Evolutionary conservation across 2,888 invertebrate genomes (phyloP).

Genomic region (Cantharis flavilabris): DNA sequence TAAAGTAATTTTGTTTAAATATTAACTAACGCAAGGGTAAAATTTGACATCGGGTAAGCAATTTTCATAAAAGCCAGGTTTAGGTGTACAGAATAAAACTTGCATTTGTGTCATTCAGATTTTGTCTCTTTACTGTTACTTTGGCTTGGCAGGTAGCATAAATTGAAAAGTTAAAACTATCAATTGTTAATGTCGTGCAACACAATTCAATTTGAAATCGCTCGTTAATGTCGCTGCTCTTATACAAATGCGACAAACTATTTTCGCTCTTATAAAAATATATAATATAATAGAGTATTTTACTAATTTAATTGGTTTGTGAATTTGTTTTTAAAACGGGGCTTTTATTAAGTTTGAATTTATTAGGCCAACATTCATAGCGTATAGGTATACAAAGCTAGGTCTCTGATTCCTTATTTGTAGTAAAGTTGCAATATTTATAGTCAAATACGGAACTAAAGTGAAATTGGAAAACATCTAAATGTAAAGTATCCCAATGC

Average conservation of each 20-base stretch:
- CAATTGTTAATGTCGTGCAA: too few species aligned
- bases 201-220: too few species aligned
- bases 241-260: neutral
- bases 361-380: neutral
- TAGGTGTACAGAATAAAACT: neutral
- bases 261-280: neutral
- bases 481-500: conserved; percentile 11
- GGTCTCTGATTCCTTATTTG: conserved; percentile 7
- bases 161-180: too few species aligned
- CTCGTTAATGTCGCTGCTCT: neutral
- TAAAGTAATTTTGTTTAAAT: neutral
- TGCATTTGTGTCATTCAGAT: neutral
- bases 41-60: neutral
- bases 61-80: neutral
- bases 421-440: neutral
- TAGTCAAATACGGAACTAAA: conserved; percentile 8
- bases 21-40: neutral
- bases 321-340: neutral
- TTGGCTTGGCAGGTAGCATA: neutral
- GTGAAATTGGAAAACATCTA: conserved; percentile 18
- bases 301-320: neutral
- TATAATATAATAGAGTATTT: neutral
- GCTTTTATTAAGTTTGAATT: neutral
- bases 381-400: conserved; percentile 2
- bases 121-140: neutral